These are phyloP conservation scores for Desmodus rotundus DNA, from an alignment of 2,113 vertebrate species.

Conservation along the genomic window DNA sequence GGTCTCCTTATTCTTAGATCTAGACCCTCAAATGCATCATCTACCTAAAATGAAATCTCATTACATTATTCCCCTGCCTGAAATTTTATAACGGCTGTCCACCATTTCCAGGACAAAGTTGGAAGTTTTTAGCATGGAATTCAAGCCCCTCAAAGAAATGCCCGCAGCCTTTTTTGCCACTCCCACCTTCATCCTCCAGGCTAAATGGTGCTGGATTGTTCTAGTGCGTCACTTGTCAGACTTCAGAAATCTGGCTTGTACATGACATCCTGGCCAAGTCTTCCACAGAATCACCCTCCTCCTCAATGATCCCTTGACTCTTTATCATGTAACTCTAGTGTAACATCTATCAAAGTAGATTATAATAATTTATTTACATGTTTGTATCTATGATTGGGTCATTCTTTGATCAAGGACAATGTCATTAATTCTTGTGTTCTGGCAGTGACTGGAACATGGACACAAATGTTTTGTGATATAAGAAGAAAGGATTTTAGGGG, in stretches of 20 bases:
- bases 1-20: neutral
- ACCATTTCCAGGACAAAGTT: neutral
- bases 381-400: neutral
- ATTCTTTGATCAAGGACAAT: neutral
- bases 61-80: neutral
- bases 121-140: neutral
- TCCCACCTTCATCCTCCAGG: too few species aligned
- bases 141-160: neutral
- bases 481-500: neutral
- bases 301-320: neutral
- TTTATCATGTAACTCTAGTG: neutral
- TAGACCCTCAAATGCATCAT: neutral
- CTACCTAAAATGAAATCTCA: neutral
- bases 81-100: neutral
- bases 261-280: neutral
- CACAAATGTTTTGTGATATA: neutral
- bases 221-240: neutral
- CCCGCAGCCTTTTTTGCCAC: neutral
- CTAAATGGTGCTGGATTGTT: neutral
- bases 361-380: neutral
- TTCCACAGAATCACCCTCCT: neutral
- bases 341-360: neutral
- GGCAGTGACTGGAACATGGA: neutral
- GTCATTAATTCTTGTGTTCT: neutral
- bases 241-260: neutral